These are phyloP conservation scores for Aproaerema taeniolella DNA, from an alignment of 2,888 invertebrate species.

Conservation along the genomic window DNA sequence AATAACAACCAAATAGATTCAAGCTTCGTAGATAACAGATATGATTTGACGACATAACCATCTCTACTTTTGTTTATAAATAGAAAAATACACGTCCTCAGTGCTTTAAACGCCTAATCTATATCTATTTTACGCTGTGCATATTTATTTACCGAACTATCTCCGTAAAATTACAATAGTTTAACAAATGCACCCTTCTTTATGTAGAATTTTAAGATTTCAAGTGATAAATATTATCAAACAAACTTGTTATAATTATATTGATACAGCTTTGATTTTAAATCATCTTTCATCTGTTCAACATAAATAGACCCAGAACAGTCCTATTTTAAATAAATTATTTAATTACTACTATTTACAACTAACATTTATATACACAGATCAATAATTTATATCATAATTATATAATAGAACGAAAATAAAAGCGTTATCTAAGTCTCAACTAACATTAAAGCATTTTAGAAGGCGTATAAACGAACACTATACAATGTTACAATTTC, in stretches of 20 bases:
- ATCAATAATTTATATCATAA: constrained; percentile 55
- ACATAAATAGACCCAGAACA: constrained; percentile 42
- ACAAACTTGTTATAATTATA: constrained; percentile 1
- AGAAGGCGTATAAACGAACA: constrained; percentile 71
- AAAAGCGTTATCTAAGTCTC: constrained; percentile 52
- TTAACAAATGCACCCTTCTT: constrained; percentile 13
- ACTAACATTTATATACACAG: constrained; percentile 72
- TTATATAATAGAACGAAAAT: constrained; percentile 34
- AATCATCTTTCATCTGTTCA: constrained; percentile 25
- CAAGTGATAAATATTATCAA: too few species aligned
- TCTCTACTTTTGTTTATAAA: constrained; percentile 50
- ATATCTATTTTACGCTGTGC: constrained; percentile 45
- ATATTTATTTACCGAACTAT: constrained; percentile 20
- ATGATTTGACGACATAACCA: too few species aligned
- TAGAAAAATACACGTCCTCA: constrained; percentile 76
- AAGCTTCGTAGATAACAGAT: too few species aligned
- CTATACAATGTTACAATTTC: constrained; percentile 39
- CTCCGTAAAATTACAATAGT: constrained; percentile 13
- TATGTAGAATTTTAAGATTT: constrained; percentile 7
- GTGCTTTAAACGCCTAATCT: constrained; percentile 60
- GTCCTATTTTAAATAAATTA: constrained; percentile 48
- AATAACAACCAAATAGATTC: too few species aligned
- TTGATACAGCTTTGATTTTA: constrained; percentile 11
- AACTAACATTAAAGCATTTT: constrained; percentile 71
- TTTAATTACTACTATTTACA: constrained; percentile 65